These are phyloP conservation scores for Agelastica alni DNA, from an alignment of 2,888 invertebrate species.

Conservation along the genomic window DNA sequence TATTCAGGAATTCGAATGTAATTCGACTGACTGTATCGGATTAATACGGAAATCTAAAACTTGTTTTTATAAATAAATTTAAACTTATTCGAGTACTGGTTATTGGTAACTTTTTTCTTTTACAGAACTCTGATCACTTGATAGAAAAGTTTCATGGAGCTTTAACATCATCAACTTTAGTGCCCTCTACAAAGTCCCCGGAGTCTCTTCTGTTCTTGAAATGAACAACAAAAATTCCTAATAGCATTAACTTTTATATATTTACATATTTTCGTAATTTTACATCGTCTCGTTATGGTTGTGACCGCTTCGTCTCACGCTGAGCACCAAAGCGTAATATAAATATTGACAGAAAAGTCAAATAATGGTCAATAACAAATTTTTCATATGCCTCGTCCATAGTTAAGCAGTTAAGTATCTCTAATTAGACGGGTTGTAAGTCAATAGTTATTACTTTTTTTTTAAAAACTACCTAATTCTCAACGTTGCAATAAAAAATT, in stretches of 20 bases:
- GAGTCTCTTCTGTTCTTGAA: too few relatives aligned
- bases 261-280: conserved; percentile 16
- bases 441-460: conserved; percentile 1
- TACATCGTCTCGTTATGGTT: neutral
- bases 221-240: neutral
- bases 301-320: conserved; percentile 9
- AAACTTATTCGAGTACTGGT: too few relatives aligned
- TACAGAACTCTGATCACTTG: too few relatives aligned
- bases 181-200: too few relatives aligned
- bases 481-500: too few relatives aligned
- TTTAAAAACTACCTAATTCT: too few relatives aligned
- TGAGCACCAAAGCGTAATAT: conserved; percentile 13
- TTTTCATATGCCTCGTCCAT: conserved; percentile 2
- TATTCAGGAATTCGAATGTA: neutral
- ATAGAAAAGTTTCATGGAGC: neutral
- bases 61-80: too few relatives aligned
- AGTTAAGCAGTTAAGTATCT: conserved; percentile 8
- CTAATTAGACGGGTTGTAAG: conserved; percentile 9
- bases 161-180: too few relatives aligned
- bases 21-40: too few relatives aligned
- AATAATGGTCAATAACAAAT: conserved; percentile 5
- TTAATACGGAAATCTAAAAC: too few relatives aligned
- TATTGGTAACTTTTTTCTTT: too few relatives aligned
- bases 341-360: conserved; percentile 12
- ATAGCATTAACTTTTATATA: conserved; percentile 7